Percentiles rank a stretch among this genome's conserved stretches.
These are phyloP conservation scores for Pseudorhombus dupliciocellatus DNA, from an alignment of 2,113 vertebrate species.

Conservation along the genomic window DNA sequence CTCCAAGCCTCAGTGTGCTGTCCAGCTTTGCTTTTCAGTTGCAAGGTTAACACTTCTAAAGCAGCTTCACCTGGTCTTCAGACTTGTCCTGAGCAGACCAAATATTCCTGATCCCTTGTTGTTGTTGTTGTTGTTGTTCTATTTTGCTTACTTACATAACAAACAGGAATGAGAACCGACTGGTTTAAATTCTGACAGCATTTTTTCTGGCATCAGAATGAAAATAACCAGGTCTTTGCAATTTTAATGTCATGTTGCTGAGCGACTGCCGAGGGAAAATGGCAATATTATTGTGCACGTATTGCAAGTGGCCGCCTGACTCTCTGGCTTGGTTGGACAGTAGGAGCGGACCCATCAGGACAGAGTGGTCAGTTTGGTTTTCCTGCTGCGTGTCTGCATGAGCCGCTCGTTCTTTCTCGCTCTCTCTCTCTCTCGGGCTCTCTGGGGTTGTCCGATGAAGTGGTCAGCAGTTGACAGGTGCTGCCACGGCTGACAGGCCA, in stretches of 20 bases:
- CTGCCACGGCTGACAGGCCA: slow-evolving; percentile 70
- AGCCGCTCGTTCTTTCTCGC: slow-evolving; percentile 18
- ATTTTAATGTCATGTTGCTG: background rate
- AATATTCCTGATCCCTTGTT: no score
- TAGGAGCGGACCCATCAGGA: slow-evolving; percentile 39
- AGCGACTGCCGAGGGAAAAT: background rate
- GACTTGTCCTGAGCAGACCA: no score
- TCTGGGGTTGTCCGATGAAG: slow-evolving; percentile 65
- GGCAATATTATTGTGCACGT: background rate
- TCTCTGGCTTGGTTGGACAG: slow-evolving; percentile 2
- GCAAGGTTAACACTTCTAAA: no score
- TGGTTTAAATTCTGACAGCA: background rate
- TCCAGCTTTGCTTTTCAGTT: no score
- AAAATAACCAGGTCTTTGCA: background rate
- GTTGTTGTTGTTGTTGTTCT: no score
- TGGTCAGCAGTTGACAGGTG: slow-evolving; percentile 77
- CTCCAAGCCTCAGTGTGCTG: no score
- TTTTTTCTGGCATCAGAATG: background rate
- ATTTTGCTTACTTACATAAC: no score
- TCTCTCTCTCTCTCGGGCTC: slow-evolving; percentile 20
- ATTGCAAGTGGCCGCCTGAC: background rate
- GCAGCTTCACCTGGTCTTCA: no score
- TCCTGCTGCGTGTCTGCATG: slow-evolving; percentile 16
- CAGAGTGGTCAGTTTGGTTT: slow-evolving; percentile 35
- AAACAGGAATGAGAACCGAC: no score